Evolutionary conservation across 53 echinoderm and acorn worm genomes (phyloP), one percentile per base, ranked within the genome.

Genomic region (Luidia sarsii): DNA sequence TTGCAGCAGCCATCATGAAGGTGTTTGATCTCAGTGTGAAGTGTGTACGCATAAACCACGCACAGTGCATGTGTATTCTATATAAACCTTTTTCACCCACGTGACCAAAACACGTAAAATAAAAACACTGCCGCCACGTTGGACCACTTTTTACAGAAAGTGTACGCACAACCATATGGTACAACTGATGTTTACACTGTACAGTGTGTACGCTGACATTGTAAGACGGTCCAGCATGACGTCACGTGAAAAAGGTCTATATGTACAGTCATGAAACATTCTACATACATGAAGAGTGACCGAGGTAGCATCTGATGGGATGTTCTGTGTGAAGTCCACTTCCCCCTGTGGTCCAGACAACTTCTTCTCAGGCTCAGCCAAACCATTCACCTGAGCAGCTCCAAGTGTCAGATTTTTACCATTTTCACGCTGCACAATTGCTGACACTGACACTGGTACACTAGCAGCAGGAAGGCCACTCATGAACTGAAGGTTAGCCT

Each of bases 301-400:
- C 16, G 21, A 36, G 7, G 49, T 28, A 25, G 75, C 50, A 54
- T 68, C 36, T 3, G 9, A 5, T 3, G 70, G 83, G 20, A 83
- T 46, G 22, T 87, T 73, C 29, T 70, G 60, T 20, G 82, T 73
- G 67, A 87, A 90, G 37, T 83, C 67, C 61, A 87, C 64, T 51
- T 90, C 82, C 3, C 91, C 91, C 18, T 75, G 34, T 11, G 49
- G 41, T 22, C 83, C 83, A 16, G 82, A 71, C 3, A 15, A 2
- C 21, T 71, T 43, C 29, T 2, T 16, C 20, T 35, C 46, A 9
- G 46, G 13, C 7, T 70, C 38, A 0, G 7, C 2, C 5, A 22
- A 46, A 3, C 37, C 39, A 49, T 77, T 55, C 30, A 28, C 33
- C 27, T 21, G 8, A 24, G 60, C 43, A 51, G 68, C 89, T 33